These are phyloP conservation scores for Pocillopora meandrina DNA, from an alignment of 92 coral and sea anemone species.

Conservation along the genomic window DNA sequence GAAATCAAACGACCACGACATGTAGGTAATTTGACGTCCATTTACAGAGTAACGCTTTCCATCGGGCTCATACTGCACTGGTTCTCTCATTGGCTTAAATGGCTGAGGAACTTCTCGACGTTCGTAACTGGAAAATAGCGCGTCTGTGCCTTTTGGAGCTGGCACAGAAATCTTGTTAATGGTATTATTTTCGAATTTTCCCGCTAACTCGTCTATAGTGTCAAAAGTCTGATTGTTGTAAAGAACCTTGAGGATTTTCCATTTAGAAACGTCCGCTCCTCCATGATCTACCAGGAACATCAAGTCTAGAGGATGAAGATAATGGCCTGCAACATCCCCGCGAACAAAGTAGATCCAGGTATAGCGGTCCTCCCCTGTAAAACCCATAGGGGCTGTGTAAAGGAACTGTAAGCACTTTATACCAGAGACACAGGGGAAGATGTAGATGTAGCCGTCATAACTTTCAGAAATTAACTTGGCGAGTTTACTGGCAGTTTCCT, in stretches of 20 bases:
- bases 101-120: constrained; percentile 71
- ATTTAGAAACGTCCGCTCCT: constrained; percentile 35
- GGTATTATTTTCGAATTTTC: constrained; percentile 20
- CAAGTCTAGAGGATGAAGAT: constrained; percentile 21
- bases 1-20: constrained; percentile 79
- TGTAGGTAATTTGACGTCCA: constrained; percentile 66
- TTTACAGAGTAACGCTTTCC: constrained; percentile 73
- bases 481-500: constrained; percentile 13
- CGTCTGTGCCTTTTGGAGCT: constrained; percentile 21
- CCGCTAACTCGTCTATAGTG: constrained; percentile 40
- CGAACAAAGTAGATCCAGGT: constrained; percentile 19
- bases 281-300: constrained; percentile 33
- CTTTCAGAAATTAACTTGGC: constrained; percentile 55
- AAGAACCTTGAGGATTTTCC: constrained; percentile 47
- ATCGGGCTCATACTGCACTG: constrained; percentile 67
- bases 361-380: constrained; percentile 38
- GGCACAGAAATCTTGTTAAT: constrained; percentile 11
- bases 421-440: constrained; percentile 7
- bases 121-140: constrained; percentile 45
- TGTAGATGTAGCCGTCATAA: constrained; percentile 58
- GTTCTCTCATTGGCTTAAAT: constrained; percentile 59
- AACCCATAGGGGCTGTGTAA: constrained; percentile 52
- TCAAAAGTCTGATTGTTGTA: constrained; percentile 62
- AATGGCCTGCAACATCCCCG: background rate
- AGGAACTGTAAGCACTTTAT: constrained; percentile 41